These are phyloP conservation scores for Buphagus erythrorhynchus DNA, from an alignment of 2,797 vertebrate species.

Conservation along the genomic window DNA sequence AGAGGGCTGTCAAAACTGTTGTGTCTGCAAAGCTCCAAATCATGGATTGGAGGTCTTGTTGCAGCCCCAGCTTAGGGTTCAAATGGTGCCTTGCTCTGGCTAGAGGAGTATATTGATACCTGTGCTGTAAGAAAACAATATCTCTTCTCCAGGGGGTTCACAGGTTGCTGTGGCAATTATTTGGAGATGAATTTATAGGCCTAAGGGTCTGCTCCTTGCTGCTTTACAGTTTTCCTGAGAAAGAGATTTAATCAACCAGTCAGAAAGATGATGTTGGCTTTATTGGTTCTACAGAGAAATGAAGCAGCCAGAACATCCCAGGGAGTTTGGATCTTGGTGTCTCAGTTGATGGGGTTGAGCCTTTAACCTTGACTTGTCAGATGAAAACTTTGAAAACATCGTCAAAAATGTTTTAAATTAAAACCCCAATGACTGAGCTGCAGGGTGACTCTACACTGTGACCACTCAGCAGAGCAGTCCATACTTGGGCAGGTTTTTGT, in stretches of 20 bases:
- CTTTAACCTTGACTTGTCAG: conserved; percentile 51
- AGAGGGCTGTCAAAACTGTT: not conserved
- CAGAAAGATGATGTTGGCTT: conserved; percentile 30
- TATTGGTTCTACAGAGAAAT: conserved; percentile 21
- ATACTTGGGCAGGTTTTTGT: conserved; percentile 25
- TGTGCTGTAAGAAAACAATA: not conserved
- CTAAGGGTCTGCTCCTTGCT: not conserved
- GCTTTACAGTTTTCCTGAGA: not conserved
- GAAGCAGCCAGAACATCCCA: conserved; percentile 15
- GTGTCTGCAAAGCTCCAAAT: not conserved
- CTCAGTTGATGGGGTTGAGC: not conserved
- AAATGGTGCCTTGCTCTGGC: not conserved
- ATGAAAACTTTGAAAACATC: conserved; percentile 18
- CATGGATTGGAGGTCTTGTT: not conserved
- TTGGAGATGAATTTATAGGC: conserved; percentile 2
- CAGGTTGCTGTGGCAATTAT: not conserved
- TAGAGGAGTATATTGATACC: not conserved
- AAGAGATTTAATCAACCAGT: conserved; percentile 39
- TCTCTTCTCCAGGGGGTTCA: not conserved
- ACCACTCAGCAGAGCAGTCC: not conserved
- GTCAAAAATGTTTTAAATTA: not conserved
- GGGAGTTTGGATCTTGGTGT: conserved; percentile 20
- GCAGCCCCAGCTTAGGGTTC: not conserved
- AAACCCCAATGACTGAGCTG: not conserved
- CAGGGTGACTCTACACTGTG: conserved; percentile 3